A percentile compares a stretch with the other conserved stretches of the same genome.
Evolutionary conservation across 1,140 invertebrate species (phyloP).

Genomic region (Andrena cerasifolii): DNA sequence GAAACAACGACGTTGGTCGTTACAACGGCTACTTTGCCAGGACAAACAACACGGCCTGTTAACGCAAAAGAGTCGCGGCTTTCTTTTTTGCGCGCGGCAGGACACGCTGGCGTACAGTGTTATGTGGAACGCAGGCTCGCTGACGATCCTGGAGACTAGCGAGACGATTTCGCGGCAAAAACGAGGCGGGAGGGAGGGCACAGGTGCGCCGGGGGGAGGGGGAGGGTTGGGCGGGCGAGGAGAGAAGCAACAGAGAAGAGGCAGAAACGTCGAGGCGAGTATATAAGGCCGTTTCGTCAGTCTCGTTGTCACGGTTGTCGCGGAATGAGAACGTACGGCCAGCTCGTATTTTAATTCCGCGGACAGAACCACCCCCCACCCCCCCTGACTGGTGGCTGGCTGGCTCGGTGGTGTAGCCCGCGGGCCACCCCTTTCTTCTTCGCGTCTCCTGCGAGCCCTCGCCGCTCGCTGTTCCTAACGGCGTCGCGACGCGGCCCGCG

Average conservation of each 20-base stretch:
- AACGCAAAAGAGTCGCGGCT: conserved; percentile 34
- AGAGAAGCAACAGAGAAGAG: conserved; percentile 37
- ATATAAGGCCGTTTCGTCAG: conserved; percentile 78
- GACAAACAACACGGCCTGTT: conserved; percentile 44
- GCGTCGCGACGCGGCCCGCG: conserved; percentile 65
- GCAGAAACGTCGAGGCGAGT: conserved; percentile 59
- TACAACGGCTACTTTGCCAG: conserved; percentile 36
- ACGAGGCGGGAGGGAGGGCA: background rate
- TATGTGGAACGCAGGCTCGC: conserved; percentile 56
- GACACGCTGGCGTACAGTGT: background rate
- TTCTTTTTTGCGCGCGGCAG: conserved; percentile 6
- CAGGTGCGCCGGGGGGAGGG: no score
- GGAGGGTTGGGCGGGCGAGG: no score
- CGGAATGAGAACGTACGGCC: conserved; percentile 81
- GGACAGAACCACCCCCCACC: conserved; percentile 73
- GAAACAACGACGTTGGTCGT: background rate
- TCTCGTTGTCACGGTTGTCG: conserved; percentile 79
- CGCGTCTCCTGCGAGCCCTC: conserved; percentile 70
- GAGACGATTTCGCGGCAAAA: conserved; percentile 56
- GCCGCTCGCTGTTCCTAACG: conserved; percentile 55
- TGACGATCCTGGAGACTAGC: conserved; percentile 54
- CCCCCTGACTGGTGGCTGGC: conserved; percentile 41
- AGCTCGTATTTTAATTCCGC: conserved; percentile 82
- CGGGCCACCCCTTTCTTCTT: conserved; percentile 74
- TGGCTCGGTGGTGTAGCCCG: conserved; percentile 41